phyloP scores from a whole-genome alignment of 2,797 vertebrate species.

The Cercopithecus diana region DNA sequence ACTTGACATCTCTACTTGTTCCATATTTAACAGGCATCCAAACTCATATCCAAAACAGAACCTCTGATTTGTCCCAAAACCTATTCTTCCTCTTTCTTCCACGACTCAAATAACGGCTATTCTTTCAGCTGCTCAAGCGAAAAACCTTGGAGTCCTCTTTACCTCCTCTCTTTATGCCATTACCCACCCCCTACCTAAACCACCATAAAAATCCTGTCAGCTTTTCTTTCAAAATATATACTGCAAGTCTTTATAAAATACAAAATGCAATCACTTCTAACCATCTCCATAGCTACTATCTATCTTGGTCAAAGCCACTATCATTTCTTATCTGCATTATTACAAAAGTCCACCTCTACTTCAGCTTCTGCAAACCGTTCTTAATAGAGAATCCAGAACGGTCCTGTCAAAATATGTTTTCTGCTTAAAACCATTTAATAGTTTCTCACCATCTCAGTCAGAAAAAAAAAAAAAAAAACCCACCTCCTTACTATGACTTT shows the following conservation, averaged over 20 bases:
- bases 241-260: background rate
- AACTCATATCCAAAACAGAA: background rate
- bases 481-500: background rate
- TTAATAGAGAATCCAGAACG: background rate
- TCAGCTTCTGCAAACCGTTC: background rate
- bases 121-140: background rate
- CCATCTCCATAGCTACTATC: background rate
- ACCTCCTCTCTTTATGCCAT: background rate
- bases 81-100: background rate
- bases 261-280: background rate
- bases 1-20: background rate
- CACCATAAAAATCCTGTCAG: background rate
- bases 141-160: background rate
- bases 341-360: background rate
- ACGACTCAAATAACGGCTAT: background rate
- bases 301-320: background rate
- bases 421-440: background rate
- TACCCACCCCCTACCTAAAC: background rate
- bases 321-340: background rate
- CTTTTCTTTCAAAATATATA: constrained; percentile 14
- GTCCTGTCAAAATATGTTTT: background rate
- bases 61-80: background rate
- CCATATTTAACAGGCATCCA: background rate
- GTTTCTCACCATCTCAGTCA: background rate
- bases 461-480: background rate